phyloP scores from a whole-genome alignment of 2,113 vertebrate genomes.

The Eidolon helvum region DNA sequence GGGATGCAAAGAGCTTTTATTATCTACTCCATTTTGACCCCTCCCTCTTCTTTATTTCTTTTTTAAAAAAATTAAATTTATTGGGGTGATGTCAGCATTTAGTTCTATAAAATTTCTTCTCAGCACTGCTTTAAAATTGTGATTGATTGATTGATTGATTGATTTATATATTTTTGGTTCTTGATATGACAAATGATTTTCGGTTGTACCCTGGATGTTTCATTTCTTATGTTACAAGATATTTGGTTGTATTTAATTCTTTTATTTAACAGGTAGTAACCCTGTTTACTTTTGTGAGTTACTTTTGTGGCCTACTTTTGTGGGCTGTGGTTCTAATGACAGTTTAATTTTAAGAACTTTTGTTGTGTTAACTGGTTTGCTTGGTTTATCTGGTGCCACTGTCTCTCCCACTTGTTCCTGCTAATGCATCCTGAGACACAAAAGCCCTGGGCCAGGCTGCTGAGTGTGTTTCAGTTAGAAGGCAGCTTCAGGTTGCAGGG shows the following conservation, averaged over 20 bases:
- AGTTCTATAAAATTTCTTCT: neutral
- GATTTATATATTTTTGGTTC: neutral
- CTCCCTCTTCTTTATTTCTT: too few relatives aligned
- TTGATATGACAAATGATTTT: neutral
- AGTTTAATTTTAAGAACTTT: neutral
- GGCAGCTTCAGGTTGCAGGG: neutral
- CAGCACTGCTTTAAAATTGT: neutral
- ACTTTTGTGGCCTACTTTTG: neutral
- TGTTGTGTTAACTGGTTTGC: neutral
- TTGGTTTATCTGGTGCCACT: neutral
- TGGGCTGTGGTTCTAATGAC: neutral
- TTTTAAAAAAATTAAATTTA: too few relatives aligned
- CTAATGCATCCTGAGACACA: too few relatives aligned
- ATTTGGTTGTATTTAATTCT: neutral
- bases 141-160: neutral
- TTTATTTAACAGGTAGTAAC: neutral
- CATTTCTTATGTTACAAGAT: neutral
- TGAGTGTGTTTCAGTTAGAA: neutral
- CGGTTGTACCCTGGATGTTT: rapidly evolving
- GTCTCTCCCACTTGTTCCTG: neutral
- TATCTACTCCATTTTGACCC: too few relatives aligned
- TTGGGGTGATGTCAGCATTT: neutral
- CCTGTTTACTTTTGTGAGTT: neutral
- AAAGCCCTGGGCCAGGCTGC: neutral
- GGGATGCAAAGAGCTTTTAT: too few relatives aligned